A percentile compares a stretch with the other conserved stretches of the same genome.
Evolutionary conservation across 2,888 invertebrate genomes (phyloP).

Genomic region (Rosalia funebris): DNA sequence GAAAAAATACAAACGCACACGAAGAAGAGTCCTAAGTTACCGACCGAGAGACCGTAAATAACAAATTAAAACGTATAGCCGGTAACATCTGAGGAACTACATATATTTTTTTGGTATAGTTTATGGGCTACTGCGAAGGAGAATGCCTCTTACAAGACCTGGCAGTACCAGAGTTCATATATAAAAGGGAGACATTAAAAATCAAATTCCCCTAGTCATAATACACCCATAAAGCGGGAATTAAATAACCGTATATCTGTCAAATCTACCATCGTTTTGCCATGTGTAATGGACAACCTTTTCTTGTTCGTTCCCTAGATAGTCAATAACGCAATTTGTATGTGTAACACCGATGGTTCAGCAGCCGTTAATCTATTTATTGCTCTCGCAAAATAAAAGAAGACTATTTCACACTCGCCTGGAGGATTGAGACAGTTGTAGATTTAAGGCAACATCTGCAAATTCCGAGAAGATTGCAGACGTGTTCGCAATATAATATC

Average conservation of each 20-base stretch:
- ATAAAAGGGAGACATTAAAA: slow-evolving; percentile 42
- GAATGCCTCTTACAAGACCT: no score
- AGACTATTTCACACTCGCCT: slow-evolving; percentile 61
- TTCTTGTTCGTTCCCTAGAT: slow-evolving; percentile 53
- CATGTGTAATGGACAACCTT: slow-evolving; percentile 50
- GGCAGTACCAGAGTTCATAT: no score
- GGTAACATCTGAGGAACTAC: no score
- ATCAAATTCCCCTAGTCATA: slow-evolving; percentile 47
- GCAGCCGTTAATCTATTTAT: slow-evolving; percentile 58
- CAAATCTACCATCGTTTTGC: slow-evolving; percentile 50
- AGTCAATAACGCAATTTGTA: slow-evolving; percentile 60
- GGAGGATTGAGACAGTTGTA: slow-evolving; percentile 58
- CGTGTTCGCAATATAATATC: slow-evolving; percentile 46
- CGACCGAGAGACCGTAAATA: no score
- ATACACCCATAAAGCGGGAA: slow-evolving; percentile 46
- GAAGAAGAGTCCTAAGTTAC: no score
- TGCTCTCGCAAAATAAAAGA: slow-evolving; percentile 56
- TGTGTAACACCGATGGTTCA: slow-evolving; percentile 56
- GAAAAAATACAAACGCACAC: no score
- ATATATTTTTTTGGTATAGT: no score
- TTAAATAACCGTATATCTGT: slow-evolving; percentile 57
- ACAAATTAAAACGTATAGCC: no score
- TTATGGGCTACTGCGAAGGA: no score
- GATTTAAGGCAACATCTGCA: slow-evolving; percentile 52
- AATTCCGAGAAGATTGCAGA: slow-evolving; percentile 49